Evolutionary conservation across 1,140 invertebrate genomes (phyloP), one percentile per base, ranked within the genome.

Genomic region (Muscidifurax raptorellus): DNA sequence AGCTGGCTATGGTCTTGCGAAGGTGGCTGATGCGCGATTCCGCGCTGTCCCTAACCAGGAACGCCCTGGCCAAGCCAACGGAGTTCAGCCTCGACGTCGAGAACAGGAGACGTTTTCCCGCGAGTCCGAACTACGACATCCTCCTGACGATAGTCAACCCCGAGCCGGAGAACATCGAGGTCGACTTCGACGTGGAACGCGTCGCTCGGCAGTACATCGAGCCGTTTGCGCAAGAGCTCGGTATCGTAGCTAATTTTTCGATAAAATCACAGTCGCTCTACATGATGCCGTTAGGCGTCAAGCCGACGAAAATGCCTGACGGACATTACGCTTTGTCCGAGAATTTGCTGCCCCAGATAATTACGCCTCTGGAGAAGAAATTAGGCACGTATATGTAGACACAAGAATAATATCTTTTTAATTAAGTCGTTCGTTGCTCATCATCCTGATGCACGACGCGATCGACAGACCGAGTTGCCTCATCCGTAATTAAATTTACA

Each of bases 211-310:
- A 94, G 64, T 97, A 97, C 89, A 90, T 98, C 32, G 93, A 95
- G 30, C 96, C 96, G 5, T 96, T 97, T 77, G 89, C 97, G 3
- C 91, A 95, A 15, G 94, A 96, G 79, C 88, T 98, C 27, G 94
- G 94, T 5, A 90, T 94, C 0, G 93, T 97, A 36, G 95, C 96
- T 67, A 95, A 96, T 89, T 96, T 97, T 87, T 96, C 95, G 0
- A 93, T 98, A 0, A 97, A 97, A 89, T 97, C 97, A 0, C 97
- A 98, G 91, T 97, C 96, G 96, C 93, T 98, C 18, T 97, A 97
- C 92, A 95, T 97, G 66, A 93, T 97, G 3, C 95, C 97, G n/a
- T 93, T 98, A 40, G 95, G 96, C 40, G 95, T 96, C 1, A 94
- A 94, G 67, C 94, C 95, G 0, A 95, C 93, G 87, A 94, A 95